phyloP scores from a whole-genome alignment of 2,797 vertebrate genomes.

The Acanthurus tractus region DNA sequence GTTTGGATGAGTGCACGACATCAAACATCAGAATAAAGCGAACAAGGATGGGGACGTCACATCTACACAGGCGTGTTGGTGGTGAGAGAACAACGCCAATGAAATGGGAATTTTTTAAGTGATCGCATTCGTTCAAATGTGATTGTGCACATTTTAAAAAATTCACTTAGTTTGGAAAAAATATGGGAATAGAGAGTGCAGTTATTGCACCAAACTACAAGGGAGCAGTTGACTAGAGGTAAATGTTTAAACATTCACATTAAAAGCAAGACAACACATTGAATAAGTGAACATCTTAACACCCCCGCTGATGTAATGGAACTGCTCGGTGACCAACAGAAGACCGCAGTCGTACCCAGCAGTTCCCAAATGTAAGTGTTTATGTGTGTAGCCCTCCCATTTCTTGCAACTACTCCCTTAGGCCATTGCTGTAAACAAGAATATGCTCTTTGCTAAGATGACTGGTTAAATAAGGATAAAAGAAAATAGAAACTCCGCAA shows the following conservation, averaged over 20 bases:
- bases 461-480: constrained; percentile 61
- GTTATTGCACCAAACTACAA: constrained; percentile 16
- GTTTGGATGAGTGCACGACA: constrained; percentile 38
- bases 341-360: constrained; percentile 14
- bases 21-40: constrained; percentile 54
- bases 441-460: constrained; percentile 70
- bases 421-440: constrained; percentile 72
- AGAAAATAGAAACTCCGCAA: constrained; percentile 44
- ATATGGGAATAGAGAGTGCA: constrained; percentile 5
- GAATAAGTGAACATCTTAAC: constrained; percentile 28
- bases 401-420: constrained; percentile 51
- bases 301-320: constrained; percentile 27
- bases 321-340: constrained; percentile 20
- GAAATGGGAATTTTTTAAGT: constrained; percentile 6
- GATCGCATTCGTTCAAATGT: constrained; percentile 6
- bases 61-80: constrained; percentile 3
- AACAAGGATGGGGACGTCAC: constrained; percentile 23
- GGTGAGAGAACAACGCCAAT: background rate
- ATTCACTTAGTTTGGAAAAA: constrained; percentile 20
- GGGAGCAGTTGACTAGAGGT: constrained; percentile 29
- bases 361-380: constrained; percentile 46
- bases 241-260: constrained; percentile 38
- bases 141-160: constrained; percentile 37
- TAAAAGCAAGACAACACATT: constrained; percentile 22
- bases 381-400: constrained; percentile 45